Conservation (phyloP, 2,797 vertebrate species). For the Amblyraja radiata region DNA sequence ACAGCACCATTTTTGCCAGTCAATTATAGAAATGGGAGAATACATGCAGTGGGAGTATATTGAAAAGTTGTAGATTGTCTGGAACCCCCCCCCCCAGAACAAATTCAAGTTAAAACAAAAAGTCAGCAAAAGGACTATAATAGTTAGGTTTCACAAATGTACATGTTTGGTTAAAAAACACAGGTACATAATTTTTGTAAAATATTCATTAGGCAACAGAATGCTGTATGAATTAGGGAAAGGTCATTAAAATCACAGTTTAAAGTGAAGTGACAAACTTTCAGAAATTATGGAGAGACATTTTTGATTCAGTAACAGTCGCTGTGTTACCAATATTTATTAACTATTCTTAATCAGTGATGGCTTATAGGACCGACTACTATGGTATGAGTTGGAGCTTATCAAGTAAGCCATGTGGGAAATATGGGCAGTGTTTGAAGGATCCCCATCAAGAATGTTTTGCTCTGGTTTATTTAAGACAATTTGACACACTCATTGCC, state of each 20-base stretch:
- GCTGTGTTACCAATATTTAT: background rate
- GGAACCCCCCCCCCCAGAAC: background rate
- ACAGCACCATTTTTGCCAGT: background rate
- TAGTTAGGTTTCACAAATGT: background rate
- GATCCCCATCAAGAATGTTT: too few species aligned
- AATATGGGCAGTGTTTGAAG: too few species aligned
- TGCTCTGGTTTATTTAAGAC: too few species aligned
- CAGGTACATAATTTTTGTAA: background rate
- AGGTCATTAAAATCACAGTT: background rate
- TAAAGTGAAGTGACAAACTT: background rate
- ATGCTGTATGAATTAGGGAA: background rate
- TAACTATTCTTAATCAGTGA: background rate
- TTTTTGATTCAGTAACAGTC: background rate
- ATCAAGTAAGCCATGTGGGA: too few species aligned
- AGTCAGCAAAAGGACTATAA: background rate
- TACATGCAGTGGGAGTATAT: background rate
- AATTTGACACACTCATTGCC: background rate
- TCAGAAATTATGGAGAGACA: background rate
- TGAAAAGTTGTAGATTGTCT: background rate
- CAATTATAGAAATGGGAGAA: background rate
- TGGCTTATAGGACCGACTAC: background rate
- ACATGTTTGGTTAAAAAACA: background rate
- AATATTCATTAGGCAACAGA: background rate
- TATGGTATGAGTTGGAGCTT: too few species aligned
- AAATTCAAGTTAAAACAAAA: background rate